Percentiles rank a stretch among this genome's conserved stretches.
These are phyloP conservation scores for Drosophila nr. perissopoda DNA, from an alignment of 2,888 invertebrate genomes.

Conservation along the genomic window DNA sequence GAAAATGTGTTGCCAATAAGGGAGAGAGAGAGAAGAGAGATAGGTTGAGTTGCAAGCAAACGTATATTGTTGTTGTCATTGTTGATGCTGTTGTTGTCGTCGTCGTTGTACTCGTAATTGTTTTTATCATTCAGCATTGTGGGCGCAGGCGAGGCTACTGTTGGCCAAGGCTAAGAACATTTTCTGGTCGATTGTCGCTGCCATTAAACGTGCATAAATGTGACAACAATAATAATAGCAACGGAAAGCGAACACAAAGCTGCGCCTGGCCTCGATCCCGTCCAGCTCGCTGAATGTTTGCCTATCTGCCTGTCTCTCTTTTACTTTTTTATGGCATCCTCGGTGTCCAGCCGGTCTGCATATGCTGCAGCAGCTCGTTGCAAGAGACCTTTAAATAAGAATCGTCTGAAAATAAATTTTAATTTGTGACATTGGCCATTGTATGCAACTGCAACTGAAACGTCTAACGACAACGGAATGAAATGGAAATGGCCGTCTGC, in stretches of 20 bases:
- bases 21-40: not conserved
- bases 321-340: not conserved
- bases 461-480: not conserved
- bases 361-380: not conserved
- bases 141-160: slow-evolving; percentile 23
- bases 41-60: not conserved
- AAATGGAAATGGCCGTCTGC: slow-evolving; percentile 6
- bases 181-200: slow-evolving; percentile 73
- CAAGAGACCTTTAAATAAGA: slow-evolving; percentile 62
- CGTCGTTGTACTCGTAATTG: slow-evolving; percentile 56
- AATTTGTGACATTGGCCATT: slow-evolving; percentile 60
- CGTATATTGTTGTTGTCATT: not conserved
- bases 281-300: slow-evolving; percentile 34
- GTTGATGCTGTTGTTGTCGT: slow-evolving; percentile 9
- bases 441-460: slow-evolving; percentile 13
- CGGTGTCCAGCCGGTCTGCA: not conserved
- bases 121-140: slow-evolving; percentile 69
- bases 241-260: slow-evolving; percentile 22
- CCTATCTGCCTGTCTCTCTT: slow-evolving; percentile 1
- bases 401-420: slow-evolving; percentile 66
- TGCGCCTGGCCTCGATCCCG: slow-evolving; percentile 24
- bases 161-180: slow-evolving; percentile 70
- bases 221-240: slow-evolving; percentile 55
- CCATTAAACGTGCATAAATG: slow-evolving; percentile 73
- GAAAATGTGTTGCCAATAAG: slow-evolving; percentile 22